Base-by-base conservation (phyloP, 2,797 vertebrate genomes). In the Acropternis orthonyx region DNA sequence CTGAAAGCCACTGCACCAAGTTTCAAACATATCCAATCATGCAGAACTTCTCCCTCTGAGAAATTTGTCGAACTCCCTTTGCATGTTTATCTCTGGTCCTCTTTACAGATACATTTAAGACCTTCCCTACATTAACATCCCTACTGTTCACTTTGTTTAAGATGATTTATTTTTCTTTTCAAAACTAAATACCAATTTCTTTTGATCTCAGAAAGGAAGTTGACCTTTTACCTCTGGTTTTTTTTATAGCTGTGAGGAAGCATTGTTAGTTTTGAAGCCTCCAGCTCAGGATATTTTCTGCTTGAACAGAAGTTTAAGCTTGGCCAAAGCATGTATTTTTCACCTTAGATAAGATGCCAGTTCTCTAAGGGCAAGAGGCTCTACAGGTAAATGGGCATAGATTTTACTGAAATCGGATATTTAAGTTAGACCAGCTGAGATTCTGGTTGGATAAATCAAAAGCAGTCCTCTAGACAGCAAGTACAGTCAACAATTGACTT, bases 41-140 rank as follows among this genome's bases (percentile, higher is more conserved):
- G 92, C 73, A 51, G 71, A 92, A 32, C 32, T 79, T 92, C 44
- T 82, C 19, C 79, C 52, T 93, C 61, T 0, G 0, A 95, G 82
- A 90, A 94, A 85, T 30, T 30, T 63, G 44, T 75, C 5, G 4
- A 76, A 73, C 55, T 91, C 34, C 37, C 86, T 92, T 90, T 86
- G 34, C 73, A 66, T 87, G 48, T 87, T 87, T 95, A 82, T 91
- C 85, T 91, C 87, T 81, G 62, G 84, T 85, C 59, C 32, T 82
- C 44, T 92, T 67, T 85, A 48, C 54, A 65, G 67, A 48, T 76
- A 73, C 3, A 22, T 74, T 94, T 86, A 81, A 92, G 72, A 79
- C 9, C 14, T 91, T 61, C 19, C 24, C 28, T 69, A 44, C 12
- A 56, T 84, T 89, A 94, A 81, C 34, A 80, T 54, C 43, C 48